Conservation (phyloP, 1,140 invertebrate genomes). For the Agraylea sexmaculata region DNA sequence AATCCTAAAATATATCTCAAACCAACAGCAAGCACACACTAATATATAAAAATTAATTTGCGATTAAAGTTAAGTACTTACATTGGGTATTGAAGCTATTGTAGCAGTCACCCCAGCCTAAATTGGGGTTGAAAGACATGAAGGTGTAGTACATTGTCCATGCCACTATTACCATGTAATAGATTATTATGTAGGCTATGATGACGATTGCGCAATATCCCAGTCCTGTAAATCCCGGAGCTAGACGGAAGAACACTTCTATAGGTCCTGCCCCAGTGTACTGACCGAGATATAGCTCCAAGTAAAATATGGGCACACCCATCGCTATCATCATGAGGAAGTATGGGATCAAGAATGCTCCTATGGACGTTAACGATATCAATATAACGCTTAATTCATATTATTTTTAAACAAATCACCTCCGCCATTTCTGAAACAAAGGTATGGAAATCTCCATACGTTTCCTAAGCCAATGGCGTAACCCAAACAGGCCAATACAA, state of each 20-base stretch:
- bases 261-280: slow-evolving; percentile 39
- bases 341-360: slow-evolving; percentile 59
- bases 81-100: slow-evolving; percentile 50
- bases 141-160: slow-evolving; percentile 59
- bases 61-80: slow-evolving; percentile 23
- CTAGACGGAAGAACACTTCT: slow-evolving; percentile 37
- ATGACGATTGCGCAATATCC: slow-evolving; percentile 50
- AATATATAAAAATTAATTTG: background rate
- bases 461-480: slow-evolving; percentile 65
- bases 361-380: no score
- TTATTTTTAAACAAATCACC: slow-evolving; percentile 30
- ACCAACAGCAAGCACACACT: no score
- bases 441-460: slow-evolving; percentile 69
- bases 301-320: slow-evolving; percentile 57
- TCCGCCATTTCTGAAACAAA: slow-evolving; percentile 60
- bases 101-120: slow-evolving; percentile 53
- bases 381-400: background rate
- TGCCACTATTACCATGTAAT: slow-evolving; percentile 61
- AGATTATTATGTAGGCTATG: slow-evolving; percentile 58
- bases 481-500: slow-evolving; percentile 55
- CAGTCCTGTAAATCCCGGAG: slow-evolving; percentile 39
- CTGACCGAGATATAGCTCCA: slow-evolving; percentile 44
- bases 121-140: slow-evolving; percentile 44
- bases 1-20: no score
- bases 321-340: slow-evolving; percentile 54